Base-by-base conservation (phyloP, 2,888 invertebrate genomes). In the Euplexia lucipara region DNA sequence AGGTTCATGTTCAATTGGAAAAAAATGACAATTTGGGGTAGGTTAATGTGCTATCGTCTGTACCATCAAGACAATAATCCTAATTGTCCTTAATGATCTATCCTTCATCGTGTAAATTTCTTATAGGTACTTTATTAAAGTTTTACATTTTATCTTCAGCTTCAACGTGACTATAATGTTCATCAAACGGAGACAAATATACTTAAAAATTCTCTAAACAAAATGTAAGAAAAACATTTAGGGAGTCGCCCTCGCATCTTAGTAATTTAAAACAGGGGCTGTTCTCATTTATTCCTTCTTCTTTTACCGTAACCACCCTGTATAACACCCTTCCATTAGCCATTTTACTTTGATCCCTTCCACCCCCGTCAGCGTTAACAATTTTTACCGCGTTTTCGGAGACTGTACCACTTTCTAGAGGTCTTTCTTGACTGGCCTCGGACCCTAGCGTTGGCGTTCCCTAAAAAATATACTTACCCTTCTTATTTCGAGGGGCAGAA, bases 221-320 rank as follows among this genome's bases (percentile, higher is more conserved):
- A 87, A 87, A 89, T 88, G 87, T 86, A 88, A 88, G 88, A 88
- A 86, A 85, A 87, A 86, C 86, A 82, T 73, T 83, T 83, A 22
- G 39, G 10, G 12, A 64, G 14, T 71, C 65, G 63, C 77, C 82
- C 78, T 69, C 88, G 83, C 88, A 83, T 90, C 91, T 91, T 90
- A 84, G 87, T 88, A 91, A 93, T 92, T 92, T 91, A 89, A 92
- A 92, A 92, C 84, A 86, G 88, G 90, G 91, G 90, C 85, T 84
- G 72, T 75, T 80, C 85, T 88, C 89, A 89, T 91, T 92, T 90
- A 90, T 92, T 91, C 87, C 90, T 90, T 91, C 89, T 91, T 92
- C 91, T 92, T 90, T 90, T 86, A 64, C 81, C 74, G 70, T 70
- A 81, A 78, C 83, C 81, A 75, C 83, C 81, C 81, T 45, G 26